Conservation (phyloP, 2,113 vertebrate genomes). For the Osmerus eperlanus region DNA sequence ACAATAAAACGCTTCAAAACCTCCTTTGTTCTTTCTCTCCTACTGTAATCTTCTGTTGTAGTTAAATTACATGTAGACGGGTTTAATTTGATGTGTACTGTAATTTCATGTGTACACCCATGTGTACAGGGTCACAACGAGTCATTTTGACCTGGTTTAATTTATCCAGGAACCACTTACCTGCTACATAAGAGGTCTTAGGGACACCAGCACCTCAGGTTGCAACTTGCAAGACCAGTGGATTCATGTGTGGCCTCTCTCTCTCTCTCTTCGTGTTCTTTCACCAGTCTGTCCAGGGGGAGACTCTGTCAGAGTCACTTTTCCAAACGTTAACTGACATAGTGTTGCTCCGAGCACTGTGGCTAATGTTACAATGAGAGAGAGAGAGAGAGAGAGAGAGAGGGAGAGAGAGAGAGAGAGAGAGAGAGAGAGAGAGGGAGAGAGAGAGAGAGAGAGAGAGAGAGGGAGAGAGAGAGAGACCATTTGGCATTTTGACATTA, state of each 20-base stretch:
- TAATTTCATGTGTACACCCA: too few species aligned
- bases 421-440: too few species aligned
- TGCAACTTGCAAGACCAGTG: too few species aligned
- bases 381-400: constrained; percentile 12
- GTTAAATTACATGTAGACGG: background rate
- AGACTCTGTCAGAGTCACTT: constrained; percentile 51
- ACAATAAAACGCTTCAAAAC: background rate
- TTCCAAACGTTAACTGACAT: constrained; percentile 65
- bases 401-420: constrained; percentile 5
- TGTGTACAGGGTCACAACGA: too few species aligned
- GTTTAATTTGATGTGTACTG: too few species aligned
- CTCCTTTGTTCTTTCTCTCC: constrained; percentile 26
- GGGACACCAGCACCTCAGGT: too few species aligned
- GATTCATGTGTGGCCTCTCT: too few species aligned
- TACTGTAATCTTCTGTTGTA: background rate
- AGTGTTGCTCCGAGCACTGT: constrained; percentile 58
- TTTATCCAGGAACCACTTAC: too few species aligned
- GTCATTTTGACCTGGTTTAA: too few species aligned
- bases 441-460: background rate
- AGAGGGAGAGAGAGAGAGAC: constrained; percentile 24
- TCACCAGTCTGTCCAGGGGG: constrained; percentile 27
- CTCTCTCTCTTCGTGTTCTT: background rate
- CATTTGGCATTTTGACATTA: constrained; percentile 60
- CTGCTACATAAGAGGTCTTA: too few species aligned
- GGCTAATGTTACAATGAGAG: constrained; percentile 59